These are phyloP conservation scores for Sinonovacula constricta DNA, from an alignment of 1,140 invertebrate genomes.

Conservation along the genomic window DNA sequence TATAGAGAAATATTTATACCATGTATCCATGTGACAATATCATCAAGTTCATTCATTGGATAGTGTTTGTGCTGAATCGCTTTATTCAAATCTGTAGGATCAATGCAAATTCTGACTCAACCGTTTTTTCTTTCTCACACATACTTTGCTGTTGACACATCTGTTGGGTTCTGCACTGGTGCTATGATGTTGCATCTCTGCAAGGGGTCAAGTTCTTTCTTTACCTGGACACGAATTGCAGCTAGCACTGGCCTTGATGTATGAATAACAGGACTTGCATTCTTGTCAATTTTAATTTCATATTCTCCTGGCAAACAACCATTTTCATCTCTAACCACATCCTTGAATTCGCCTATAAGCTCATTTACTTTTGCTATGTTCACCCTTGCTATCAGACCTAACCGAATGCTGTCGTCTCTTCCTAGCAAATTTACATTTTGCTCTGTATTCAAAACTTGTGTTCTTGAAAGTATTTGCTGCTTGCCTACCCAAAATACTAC, in stretches of 20 bases:
- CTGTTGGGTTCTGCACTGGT: slow-evolving; percentile 73
- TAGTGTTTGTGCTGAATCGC: slow-evolving; percentile 46
- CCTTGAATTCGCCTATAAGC: too few species aligned
- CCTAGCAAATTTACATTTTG: slow-evolving; percentile 18
- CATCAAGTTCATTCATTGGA: slow-evolving; percentile 43
- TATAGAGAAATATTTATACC: too few species aligned
- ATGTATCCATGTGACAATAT: slow-evolving; percentile 42
- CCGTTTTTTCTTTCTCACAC: too few species aligned
- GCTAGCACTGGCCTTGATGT: slow-evolving; percentile 66
- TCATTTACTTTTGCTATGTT: not conserved
- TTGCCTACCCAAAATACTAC: slow-evolving; percentile 18
- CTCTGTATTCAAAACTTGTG: slow-evolving; percentile 29
- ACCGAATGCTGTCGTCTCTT: slow-evolving; percentile 11
- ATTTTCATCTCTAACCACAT: slow-evolving; percentile 46
- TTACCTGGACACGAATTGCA: slow-evolving; percentile 49
- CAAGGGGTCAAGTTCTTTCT: slow-evolving; percentile 49
- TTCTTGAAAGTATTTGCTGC: slow-evolving; percentile 13
- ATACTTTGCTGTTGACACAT: too few species aligned
- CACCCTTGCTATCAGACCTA: slow-evolving; percentile 36
- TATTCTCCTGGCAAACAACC: slow-evolving; percentile 53
- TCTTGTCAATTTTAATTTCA: slow-evolving; percentile 63
- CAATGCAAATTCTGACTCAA: too few species aligned
- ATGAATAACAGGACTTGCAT: slow-evolving; percentile 58
- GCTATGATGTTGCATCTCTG: slow-evolving; percentile 49
- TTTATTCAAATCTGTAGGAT: too few species aligned